Percentiles rank a stretch among this genome's conserved stretches.
phyloP scores from a whole-genome alignment of 2,113 vertebrate genomes.

The Salvelinus namaycush region DNA sequence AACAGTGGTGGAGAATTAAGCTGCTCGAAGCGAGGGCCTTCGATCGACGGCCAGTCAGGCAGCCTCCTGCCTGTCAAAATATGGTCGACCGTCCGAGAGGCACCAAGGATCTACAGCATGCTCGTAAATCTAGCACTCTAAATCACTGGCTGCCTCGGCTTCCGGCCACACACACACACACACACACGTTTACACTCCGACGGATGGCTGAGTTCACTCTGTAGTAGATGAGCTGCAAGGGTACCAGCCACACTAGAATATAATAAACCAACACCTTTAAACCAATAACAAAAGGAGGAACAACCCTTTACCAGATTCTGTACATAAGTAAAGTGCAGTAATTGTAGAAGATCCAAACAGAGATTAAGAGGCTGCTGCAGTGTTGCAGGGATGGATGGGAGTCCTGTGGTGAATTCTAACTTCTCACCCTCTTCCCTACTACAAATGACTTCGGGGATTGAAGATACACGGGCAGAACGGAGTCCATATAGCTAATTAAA shows the following conservation, averaged over 20 bases:
- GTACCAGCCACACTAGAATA: slow-evolving; percentile 14
- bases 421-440: neutral
- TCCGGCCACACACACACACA: neutral
- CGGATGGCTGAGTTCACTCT: slow-evolving; percentile 11
- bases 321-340: neutral
- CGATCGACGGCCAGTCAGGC: slow-evolving; percentile 55
- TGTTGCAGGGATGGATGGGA: neutral
- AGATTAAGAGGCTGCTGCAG: neutral
- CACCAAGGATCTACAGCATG: slow-evolving; percentile 58
- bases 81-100: slow-evolving; percentile 44
- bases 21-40: slow-evolving; percentile 45
- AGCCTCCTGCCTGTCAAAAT: slow-evolving; percentile 43
- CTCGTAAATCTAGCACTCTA: slow-evolving; percentile 63
- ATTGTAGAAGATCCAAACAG: neutral
- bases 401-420: too few relatives aligned
- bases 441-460: neutral
- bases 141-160: slow-evolving; percentile 50
- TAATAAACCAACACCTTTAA: neutral
- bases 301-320: neutral
- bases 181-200: slow-evolving; percentile 13
- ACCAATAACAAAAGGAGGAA: slow-evolving; percentile 1
- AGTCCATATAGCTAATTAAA: slow-evolving; percentile 33
- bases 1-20: slow-evolving; percentile 34
- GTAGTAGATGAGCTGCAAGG: neutral
- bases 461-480: neutral